Evolutionary conservation across 2,113 vertebrate species (phyloP).

Genomic region (Hiodon tergisus): DNA sequence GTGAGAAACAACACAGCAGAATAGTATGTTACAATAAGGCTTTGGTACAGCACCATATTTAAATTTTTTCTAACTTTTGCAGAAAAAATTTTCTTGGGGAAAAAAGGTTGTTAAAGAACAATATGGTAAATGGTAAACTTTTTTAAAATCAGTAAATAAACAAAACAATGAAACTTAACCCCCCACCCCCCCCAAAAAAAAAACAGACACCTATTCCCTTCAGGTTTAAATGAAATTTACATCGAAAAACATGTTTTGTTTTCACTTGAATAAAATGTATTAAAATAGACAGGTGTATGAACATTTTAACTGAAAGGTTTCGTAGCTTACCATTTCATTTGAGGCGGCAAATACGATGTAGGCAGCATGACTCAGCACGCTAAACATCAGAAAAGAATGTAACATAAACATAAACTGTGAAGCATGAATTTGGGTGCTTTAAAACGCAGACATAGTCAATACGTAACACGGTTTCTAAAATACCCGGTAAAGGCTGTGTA

Average conservation of each 20-base stretch:
- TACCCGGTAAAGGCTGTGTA: slow-evolving; percentile 11
- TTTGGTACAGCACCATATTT: slow-evolving; percentile 74
- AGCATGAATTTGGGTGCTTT: neutral
- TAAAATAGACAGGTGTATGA: slow-evolving; percentile 26
- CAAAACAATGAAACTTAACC: neutral
- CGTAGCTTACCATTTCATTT: slow-evolving; percentile 17
- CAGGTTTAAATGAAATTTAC: slow-evolving; percentile 29
- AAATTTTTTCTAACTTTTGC: slow-evolving; percentile 46
- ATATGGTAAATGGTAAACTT: slow-evolving; percentile 60
- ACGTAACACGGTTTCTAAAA: slow-evolving; percentile 11
- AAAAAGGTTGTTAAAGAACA: slow-evolving; percentile 63
- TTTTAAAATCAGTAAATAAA: neutral
- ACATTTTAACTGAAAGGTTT: slow-evolving; percentile 37
- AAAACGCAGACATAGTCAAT: slow-evolving; percentile 2
- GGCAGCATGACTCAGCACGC: slow-evolving; percentile 1
- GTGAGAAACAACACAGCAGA: slow-evolving; percentile 18
- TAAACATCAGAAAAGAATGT: slow-evolving; percentile 9
- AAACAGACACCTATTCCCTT: slow-evolving; percentile 13
- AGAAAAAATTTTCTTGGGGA: slow-evolving; percentile 62
- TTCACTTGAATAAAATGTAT: slow-evolving; percentile 17
- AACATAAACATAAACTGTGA: slow-evolving; percentile 13
- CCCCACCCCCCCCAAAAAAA: neutral
- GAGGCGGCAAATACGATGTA: slow-evolving; percentile 14
- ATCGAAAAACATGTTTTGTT: slow-evolving; percentile 29
- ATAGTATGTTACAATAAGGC: slow-evolving; percentile 61